phyloP scores from a whole-genome alignment of 92 coral and sea anemone species.

The Bergia sp. region DNA sequence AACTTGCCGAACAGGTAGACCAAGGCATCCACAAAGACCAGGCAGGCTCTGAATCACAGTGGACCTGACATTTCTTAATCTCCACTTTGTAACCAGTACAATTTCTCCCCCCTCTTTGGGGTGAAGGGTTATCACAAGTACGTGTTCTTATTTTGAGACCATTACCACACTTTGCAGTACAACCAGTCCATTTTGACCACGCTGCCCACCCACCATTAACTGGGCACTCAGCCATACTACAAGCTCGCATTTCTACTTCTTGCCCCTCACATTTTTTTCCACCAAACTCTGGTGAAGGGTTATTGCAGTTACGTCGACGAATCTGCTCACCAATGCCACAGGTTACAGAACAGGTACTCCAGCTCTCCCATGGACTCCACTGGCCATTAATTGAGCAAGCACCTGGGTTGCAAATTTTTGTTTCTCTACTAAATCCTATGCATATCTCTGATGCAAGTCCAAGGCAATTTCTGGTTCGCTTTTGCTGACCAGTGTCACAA shows the following conservation, averaged over 20 bases:
- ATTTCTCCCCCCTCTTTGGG: constrained; percentile 21
- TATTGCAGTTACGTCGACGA: constrained; percentile 65
- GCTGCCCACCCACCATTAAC: constrained; percentile 63
- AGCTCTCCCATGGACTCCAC: constrained; percentile 83
- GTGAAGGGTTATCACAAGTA: constrained; percentile 56
- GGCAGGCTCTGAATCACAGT: constrained; percentile 47
- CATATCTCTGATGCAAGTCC: constrained; percentile 37
- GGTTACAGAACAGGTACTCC: constrained; percentile 73
- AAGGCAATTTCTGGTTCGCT: constrained; percentile 60
- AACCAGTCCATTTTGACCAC: constrained; percentile 90
- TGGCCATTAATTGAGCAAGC: constrained; percentile 68
- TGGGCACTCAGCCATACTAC: constrained; percentile 51
- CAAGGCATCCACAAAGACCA: constrained; percentile 79
- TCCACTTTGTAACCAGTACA: constrained; percentile 61
- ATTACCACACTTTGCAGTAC: constrained; percentile 72
- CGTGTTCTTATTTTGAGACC: constrained; percentile 76
- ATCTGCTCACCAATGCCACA: constrained; percentile 80
- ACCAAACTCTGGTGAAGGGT: constrained; percentile 63
- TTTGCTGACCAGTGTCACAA: constrained; percentile 64
- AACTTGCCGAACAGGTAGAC: constrained; percentile 79
- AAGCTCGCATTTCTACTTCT: constrained; percentile 52
- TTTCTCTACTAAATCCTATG: constrained; percentile 54
- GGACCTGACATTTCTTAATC: constrained; percentile 52
- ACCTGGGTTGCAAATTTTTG: constrained; percentile 53
- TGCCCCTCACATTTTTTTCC: constrained; percentile 68